Conservation (phyloP, 2,888 invertebrate species). For the Dasysyrphus tricinctus region DNA sequence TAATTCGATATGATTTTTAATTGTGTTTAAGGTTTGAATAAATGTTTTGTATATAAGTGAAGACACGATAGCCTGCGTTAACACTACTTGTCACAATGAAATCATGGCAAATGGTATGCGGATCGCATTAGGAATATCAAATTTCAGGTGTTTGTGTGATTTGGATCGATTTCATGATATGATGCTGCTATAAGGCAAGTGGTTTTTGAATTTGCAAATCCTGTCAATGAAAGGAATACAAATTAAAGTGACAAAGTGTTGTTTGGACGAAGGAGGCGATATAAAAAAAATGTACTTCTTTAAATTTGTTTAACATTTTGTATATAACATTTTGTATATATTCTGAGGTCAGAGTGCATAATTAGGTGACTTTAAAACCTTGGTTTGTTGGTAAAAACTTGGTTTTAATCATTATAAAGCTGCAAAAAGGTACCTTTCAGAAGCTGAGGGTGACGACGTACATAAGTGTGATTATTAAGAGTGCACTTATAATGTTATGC, state of each 20-base stretch:
- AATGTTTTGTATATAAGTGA: conserved; percentile 31
- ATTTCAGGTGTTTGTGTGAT: conserved; percentile 45
- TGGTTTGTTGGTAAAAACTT: too few relatives aligned
- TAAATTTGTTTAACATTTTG: too few relatives aligned
- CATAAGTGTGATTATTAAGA: too few relatives aligned
- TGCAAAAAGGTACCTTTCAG: too few relatives aligned
- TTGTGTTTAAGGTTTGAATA: conserved; percentile 62
- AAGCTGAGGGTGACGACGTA: too few relatives aligned
- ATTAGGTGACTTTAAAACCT: too few relatives aligned
- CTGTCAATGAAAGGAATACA: background rate
- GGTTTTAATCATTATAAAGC: too few relatives aligned
- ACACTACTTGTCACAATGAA: conserved; percentile 65
- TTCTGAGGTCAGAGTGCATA: too few relatives aligned
- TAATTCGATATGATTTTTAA: conserved; percentile 71
- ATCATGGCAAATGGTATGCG: conserved; percentile 54
- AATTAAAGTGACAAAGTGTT: background rate
- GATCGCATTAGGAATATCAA: conserved; percentile 64
- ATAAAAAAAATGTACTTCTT: too few relatives aligned
- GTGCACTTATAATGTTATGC: too few relatives aligned
- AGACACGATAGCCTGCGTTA: conserved; percentile 34
- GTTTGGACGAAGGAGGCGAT: too few relatives aligned
- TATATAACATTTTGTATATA: too few relatives aligned
- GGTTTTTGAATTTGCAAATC: conserved; percentile 7
- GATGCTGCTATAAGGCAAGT: conserved; percentile 15
- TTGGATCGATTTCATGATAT: conserved; percentile 37